These are phyloP conservation scores for Creontiades dilutus DNA, from an alignment of 2,888 invertebrate species.

Conservation along the genomic window DNA sequence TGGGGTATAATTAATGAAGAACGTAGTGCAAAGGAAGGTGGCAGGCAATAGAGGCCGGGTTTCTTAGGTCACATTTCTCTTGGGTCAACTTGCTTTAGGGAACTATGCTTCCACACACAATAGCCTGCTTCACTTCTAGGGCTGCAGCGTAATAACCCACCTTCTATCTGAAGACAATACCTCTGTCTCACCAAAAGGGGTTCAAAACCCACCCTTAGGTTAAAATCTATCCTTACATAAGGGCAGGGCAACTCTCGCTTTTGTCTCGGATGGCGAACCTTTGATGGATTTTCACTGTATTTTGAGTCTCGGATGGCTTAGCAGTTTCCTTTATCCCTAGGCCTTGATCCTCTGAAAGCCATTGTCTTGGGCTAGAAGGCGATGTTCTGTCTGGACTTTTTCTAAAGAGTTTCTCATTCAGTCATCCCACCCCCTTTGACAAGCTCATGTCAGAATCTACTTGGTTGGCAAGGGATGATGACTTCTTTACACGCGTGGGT, in stretches of 20 bases:
- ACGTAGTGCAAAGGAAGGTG: conserved; percentile 2
- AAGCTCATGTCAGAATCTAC: conserved; percentile 42
- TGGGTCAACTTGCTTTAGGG: conserved; percentile 70
- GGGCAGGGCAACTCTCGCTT: conserved; percentile 49
- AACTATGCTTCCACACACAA: conserved; percentile 63
- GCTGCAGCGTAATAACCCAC: conserved; percentile 71
- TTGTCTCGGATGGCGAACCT: conserved; percentile 70
- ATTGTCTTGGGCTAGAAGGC: conserved; percentile 46
- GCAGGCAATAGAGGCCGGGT: conserved; percentile 29
- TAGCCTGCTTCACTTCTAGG: conserved; percentile 68
- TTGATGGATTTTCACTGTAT: conserved; percentile 73
- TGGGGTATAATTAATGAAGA: conserved; percentile 54
- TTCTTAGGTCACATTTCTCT: conserved; percentile 72
- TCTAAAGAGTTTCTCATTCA: conserved; percentile 53
- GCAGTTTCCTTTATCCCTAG: conserved; percentile 70
- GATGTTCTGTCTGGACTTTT: conserved; percentile 23
- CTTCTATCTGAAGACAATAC: conserved; percentile 69
- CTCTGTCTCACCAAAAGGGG: conserved; percentile 47
- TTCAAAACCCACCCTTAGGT: conserved; percentile 56
- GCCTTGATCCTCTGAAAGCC: conserved; percentile 52
- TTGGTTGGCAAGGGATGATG: not conserved
- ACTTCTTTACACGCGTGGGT: conserved; percentile 13
- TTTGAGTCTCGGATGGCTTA: conserved; percentile 72
- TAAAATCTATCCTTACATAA: conserved; percentile 72
- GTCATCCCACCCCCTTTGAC: conserved; percentile 47